A percentile compares a stretch with the other conserved stretches of the same genome.
phyloP scores from a whole-genome alignment of 2,797 vertebrate genomes.

The Florisuga fusca region DNA sequence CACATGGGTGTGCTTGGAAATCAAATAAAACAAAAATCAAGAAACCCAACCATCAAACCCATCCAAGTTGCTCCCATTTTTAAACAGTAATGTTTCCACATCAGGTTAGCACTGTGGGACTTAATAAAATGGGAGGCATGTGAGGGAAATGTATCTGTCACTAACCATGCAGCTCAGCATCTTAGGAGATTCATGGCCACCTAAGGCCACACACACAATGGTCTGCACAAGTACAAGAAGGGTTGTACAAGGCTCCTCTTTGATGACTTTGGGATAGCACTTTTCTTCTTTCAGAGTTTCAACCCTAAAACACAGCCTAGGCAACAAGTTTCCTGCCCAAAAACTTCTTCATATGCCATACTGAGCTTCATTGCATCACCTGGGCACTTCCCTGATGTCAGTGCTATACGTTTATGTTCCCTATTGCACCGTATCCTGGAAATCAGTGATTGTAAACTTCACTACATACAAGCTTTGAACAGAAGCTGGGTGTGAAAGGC shows the following conservation, averaged over 20 bases:
- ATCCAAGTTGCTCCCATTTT: not conserved
- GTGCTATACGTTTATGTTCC: not conserved
- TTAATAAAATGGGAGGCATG: not conserved
- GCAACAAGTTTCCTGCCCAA: not conserved
- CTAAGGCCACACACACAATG: not conserved
- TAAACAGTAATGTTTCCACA: not conserved
- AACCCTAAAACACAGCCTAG: not conserved
- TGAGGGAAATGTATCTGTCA: not conserved
- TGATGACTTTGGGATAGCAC: not conserved
- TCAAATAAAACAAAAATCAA: not conserved
- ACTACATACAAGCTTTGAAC: not conserved
- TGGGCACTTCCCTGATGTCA: not conserved
- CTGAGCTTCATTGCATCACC: not conserved
- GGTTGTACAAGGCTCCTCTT: not conserved
- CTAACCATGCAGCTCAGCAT: not conserved
- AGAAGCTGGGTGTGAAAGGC: not conserved
- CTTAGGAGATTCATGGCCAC: not conserved
- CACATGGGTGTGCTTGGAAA: not conserved
- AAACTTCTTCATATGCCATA: not conserved
- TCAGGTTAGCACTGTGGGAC: not conserved
- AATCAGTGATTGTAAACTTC: not conserved
- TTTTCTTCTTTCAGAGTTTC: not conserved
- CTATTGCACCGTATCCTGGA: not conserved
- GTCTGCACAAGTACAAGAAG: not conserved
- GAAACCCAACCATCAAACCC: not conserved